A percentile compares a stretch with the other conserved stretches of the same genome.
Evolutionary conservation across 2,888 invertebrate genomes (phyloP).

Genomic region (Hermaeophaga mercurialis): DNA sequence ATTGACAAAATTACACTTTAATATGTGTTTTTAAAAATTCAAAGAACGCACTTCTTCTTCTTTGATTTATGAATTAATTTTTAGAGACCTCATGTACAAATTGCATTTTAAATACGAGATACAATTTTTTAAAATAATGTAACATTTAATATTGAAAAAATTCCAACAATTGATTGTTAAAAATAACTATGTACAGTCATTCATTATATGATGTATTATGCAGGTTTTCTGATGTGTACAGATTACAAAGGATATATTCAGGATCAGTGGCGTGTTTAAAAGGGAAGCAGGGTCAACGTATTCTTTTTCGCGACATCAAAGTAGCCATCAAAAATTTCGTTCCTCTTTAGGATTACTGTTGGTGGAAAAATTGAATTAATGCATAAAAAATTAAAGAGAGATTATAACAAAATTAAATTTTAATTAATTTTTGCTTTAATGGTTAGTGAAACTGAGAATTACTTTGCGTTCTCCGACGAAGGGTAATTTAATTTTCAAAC

Average conservation of each 20-base stretch:
- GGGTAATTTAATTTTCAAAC: constrained; percentile 1
- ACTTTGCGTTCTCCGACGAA: not conserved
- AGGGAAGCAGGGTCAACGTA: not conserved
- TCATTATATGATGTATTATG: too few relatives aligned
- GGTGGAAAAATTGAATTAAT: constrained; percentile 2
- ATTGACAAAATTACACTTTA: too few relatives aligned
- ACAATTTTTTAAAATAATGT: too few relatives aligned
- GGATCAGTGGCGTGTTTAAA: not conserved
- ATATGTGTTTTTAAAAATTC: too few relatives aligned
- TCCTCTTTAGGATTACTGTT: not conserved
- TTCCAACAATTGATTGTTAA: too few relatives aligned
- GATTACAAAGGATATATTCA: not conserved
- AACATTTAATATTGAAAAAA: too few relatives aligned
- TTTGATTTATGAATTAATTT: too few relatives aligned
- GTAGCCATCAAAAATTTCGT: not conserved
- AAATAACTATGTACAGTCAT: too few relatives aligned
- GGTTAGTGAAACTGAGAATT: constrained; percentile 8
- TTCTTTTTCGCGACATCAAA: not conserved
- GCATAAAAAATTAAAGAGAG: constrained; percentile 7
- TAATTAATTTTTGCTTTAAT: constrained; percentile 9
- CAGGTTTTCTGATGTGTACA: not conserved
- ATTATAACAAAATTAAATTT: constrained; percentile 7
- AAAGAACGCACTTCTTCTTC: too few relatives aligned
- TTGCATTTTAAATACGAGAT: too few relatives aligned
- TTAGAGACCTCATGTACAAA: too few relatives aligned